A percentile compares a stretch with the other conserved stretches of the same genome.
phyloP scores from a whole-genome alignment of 1,140 invertebrate genomes.

The Pseudomyrmex cubaensis region DNA sequence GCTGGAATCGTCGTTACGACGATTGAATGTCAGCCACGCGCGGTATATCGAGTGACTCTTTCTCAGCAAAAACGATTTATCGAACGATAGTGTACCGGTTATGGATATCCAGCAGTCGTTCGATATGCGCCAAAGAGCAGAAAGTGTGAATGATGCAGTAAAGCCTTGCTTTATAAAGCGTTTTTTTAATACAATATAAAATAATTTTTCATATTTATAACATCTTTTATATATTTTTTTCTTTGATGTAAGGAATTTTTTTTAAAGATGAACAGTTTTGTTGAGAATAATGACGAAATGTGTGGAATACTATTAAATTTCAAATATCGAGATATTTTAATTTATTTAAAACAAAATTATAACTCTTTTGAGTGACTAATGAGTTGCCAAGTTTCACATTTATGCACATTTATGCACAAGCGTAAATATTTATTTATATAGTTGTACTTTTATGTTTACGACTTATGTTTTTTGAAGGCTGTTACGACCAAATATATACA shows the following conservation, averaged over 20 bases:
- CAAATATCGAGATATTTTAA: too few relatives aligned
- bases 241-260: too few relatives aligned
- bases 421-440: background rate
- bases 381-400: background rate
- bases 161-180: too few relatives aligned
- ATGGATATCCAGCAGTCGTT: constrained; percentile 17
- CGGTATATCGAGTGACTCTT: constrained; percentile 66
- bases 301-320: too few relatives aligned
- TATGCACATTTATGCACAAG: background rate
- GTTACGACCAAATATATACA: constrained; percentile 5
- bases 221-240: too few relatives aligned
- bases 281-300: too few relatives aligned
- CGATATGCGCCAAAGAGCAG: background rate
- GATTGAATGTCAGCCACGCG: constrained; percentile 71
- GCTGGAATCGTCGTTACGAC: constrained; percentile 57
- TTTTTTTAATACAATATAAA: background rate
- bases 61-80: constrained; percentile 57
- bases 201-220: too few relatives aligned
- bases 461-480: background rate
- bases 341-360: too few relatives aligned
- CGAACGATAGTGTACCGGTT: background rate
- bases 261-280: too few relatives aligned
- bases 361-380: too few relatives aligned
- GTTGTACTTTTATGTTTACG: background rate
- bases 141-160: constrained; percentile 6